A percentile compares a stretch with the other conserved stretches of the same genome.
phyloP scores from a whole-genome alignment of 2,113 vertebrate genomes.

The Ochotona princeps region DNA sequence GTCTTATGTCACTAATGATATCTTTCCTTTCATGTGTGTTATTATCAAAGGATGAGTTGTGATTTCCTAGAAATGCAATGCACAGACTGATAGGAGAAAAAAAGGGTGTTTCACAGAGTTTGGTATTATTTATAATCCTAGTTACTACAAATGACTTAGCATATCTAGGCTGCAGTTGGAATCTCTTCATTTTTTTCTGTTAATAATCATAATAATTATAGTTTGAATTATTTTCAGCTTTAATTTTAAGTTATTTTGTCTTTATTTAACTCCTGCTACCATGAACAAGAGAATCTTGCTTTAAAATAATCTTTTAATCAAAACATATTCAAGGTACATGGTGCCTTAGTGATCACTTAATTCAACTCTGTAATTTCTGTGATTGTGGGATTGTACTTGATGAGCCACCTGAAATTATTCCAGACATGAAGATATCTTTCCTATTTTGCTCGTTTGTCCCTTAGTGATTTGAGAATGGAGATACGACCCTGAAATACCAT shows the following conservation, averaged over 20 bases:
- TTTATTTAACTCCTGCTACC: background rate
- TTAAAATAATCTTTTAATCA: constrained; percentile 28
- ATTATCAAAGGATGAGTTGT: constrained; percentile 52
- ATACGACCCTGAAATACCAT: constrained; percentile 43
- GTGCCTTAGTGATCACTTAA: background rate
- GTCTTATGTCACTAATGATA: constrained; percentile 25
- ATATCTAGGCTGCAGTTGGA: constrained; percentile 16
- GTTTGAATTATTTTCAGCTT: constrained; percentile 17
- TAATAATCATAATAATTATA: constrained; percentile 16
- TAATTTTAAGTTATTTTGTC: constrained; percentile 14
- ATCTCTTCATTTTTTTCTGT: constrained; percentile 39
- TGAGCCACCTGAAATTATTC: background rate
- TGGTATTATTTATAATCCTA: constrained; percentile 53
- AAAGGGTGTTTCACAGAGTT: constrained; percentile 36
- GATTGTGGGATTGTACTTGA: background rate
- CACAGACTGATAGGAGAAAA: constrained; percentile 29
- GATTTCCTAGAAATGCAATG: constrained; percentile 50
- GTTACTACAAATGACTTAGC: background rate
- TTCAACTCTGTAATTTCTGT: background rate
- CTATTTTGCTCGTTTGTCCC: background rate
- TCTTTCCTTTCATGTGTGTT: constrained; percentile 62
- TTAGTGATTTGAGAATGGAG: constrained; percentile 46
- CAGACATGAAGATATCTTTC: background rate
- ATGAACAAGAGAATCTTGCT: constrained; percentile 48
- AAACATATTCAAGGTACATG: background rate